These are phyloP conservation scores for Scomber japonicus DNA, from an alignment of 2,113 vertebrate genomes.

Conservation along the genomic window DNA sequence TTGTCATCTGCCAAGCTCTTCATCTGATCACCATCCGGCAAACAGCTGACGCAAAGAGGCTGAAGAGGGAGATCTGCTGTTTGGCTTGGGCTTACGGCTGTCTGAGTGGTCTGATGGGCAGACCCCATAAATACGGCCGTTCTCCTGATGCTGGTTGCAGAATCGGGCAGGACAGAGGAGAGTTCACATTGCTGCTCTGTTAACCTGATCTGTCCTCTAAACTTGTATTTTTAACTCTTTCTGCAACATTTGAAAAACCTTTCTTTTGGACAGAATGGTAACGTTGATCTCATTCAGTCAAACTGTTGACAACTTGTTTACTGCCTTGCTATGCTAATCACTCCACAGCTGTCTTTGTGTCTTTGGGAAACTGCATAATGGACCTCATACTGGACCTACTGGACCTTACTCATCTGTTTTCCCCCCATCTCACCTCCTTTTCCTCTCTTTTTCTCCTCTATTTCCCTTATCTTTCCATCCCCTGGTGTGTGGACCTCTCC, in stretches of 20 bases:
- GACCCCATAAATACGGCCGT: conserved; percentile 73
- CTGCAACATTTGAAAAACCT: conserved; percentile 2
- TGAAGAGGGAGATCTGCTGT: conserved; percentile 83
- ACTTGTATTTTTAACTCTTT: not conserved
- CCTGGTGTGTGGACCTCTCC: conserved; percentile 58
- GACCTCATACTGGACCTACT: conserved; percentile 33
- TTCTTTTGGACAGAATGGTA: conserved; percentile 51
- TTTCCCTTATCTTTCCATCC: conserved; percentile 48
- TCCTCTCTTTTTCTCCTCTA: conserved; percentile 8
- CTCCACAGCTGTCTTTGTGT: conserved; percentile 22
- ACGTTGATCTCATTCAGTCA: conserved; percentile 1
- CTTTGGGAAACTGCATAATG: conserved; percentile 43
- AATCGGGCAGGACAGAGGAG: conserved; percentile 1
- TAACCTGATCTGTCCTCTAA: not conserved
- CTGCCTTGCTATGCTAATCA: conserved; percentile 31
- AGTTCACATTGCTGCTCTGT: conserved; percentile 23
- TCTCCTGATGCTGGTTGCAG: conserved; percentile 23
- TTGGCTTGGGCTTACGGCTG: conserved; percentile 57
- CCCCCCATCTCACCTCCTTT: not conserved
- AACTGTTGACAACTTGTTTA: not conserved
- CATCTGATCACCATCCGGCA: conserved; percentile 90
- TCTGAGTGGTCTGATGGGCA: conserved; percentile 44
- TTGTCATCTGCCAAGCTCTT: conserved; percentile 88
- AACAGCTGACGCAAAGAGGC: conserved; percentile 89
- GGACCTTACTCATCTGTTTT: conserved; percentile 38